phyloP scores from a whole-genome alignment of 2,888 invertebrate species.

The Meliscaeva auricollis region DNA sequence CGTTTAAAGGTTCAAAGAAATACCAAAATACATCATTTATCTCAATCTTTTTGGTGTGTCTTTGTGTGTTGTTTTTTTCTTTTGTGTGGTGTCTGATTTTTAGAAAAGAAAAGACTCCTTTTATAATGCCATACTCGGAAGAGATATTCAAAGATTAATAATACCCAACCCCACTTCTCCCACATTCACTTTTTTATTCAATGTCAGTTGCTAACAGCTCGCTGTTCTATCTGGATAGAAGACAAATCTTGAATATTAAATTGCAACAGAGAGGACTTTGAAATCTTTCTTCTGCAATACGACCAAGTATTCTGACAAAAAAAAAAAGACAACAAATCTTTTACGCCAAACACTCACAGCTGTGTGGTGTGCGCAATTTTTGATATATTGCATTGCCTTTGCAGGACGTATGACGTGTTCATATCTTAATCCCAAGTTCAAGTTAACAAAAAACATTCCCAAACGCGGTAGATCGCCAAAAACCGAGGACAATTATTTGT shows the following conservation, averaged over 20 bases:
- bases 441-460: too few species aligned
- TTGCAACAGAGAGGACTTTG: neutral
- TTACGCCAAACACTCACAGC: conserved; percentile 26
- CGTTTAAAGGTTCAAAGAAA: neutral
- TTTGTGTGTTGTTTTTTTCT: neutral
- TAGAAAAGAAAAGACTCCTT: conserved; percentile 1
- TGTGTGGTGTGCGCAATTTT: conserved; percentile 4
- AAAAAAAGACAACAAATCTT: neutral
- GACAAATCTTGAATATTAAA: conserved; percentile 43
- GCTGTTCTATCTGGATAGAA: neutral
- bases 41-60: conserved; percentile 14
- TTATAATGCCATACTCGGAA: neutral
- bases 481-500: too few species aligned
- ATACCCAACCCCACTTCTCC: conserved; percentile 2
- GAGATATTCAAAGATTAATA: conserved; percentile 30
- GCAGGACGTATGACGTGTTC: conserved; percentile 20
- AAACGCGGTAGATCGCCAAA: too few species aligned
- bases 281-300: neutral
- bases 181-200: neutral
- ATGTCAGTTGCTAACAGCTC: neutral
- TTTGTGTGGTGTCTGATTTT: neutral
- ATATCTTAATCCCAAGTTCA: too few species aligned
- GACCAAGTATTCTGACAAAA: neutral
- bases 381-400: conserved; percentile 27
- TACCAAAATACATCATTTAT: conserved; percentile 20